Conservation (phyloP, 2,797 vertebrate species). For the Taenioides sp. region DNA sequence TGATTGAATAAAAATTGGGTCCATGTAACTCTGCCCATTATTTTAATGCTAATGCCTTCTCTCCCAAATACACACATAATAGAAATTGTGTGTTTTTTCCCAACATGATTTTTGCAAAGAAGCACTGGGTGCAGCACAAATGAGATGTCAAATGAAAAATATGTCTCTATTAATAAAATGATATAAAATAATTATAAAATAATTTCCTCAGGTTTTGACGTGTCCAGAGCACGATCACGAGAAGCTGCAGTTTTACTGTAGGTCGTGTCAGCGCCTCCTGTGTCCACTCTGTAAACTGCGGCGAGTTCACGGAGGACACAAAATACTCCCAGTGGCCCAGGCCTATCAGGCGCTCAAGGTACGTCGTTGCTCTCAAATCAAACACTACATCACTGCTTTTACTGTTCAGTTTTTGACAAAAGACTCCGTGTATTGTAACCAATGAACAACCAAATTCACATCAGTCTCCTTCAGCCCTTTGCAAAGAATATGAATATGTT, state of each 20-base stretch:
- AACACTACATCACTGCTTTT: neutral
- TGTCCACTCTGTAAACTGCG: slow-evolving; percentile 93
- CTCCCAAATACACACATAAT: too few species aligned
- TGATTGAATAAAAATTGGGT: too few species aligned
- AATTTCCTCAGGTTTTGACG: slow-evolving; percentile 82
- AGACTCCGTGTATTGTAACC: too few species aligned
- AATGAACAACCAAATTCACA: too few species aligned
- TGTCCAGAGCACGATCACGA: slow-evolving; percentile 95
- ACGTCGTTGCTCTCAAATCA: neutral
- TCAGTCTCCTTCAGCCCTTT: too few species aligned
- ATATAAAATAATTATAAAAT: neutral
- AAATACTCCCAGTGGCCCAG: slow-evolving; percentile 88
- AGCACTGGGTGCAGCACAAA: neutral
- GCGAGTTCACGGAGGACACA: slow-evolving; percentile 88
- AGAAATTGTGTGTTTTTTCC: too few species aligned
- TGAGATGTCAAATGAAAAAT: neutral
- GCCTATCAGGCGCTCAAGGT: slow-evolving; percentile 95
- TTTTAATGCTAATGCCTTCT: too few species aligned
- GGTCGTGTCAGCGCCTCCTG: slow-evolving; percentile 91
- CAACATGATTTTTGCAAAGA: too few species aligned
- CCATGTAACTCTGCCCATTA: too few species aligned
- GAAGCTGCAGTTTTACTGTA: slow-evolving; percentile 92
- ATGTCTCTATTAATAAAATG: neutral
- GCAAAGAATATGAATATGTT: neutral
- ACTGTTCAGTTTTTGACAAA: too few species aligned